Base-by-base conservation (phyloP, 1,140 invertebrate genomes). In the Drosophila mauritiana region DNA sequence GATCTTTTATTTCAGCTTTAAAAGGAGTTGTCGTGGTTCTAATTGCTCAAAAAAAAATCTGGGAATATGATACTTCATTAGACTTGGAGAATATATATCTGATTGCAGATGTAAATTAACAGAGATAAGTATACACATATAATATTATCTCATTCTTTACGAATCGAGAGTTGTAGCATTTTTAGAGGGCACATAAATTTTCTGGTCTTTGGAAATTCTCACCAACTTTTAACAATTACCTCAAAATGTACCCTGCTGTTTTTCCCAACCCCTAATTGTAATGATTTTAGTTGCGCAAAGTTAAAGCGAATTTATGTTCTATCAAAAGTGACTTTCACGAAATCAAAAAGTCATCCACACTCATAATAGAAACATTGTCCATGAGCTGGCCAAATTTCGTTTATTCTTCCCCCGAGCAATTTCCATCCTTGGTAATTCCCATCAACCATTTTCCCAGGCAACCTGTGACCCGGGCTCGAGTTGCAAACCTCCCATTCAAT, bases 401-500 rank as follows among this genome's bases (percentile, higher is more conserved):
- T 51, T 64, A 36, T 42, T 13, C 12, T 45, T 39, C 34, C 54
- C 37, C n/a, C 40, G 36, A 42, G 54, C 56, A 34, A 20, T 37
- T 61, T 17, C 8, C 48, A 51, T 20, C 46, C 20, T 51, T 55
- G 54, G 62, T 34, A 61, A 68, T 74, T 74, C 57, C 62, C 55
- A 70, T 42, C 45, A 49, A 54, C 52, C 15, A 22, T 52, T 84
- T 83, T 73, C 70, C 80, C 81, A 67, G 61, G 39, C 76, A 85
- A 83, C 80, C 80, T 84, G 80, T 82, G 79, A 52, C 59, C 62
- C 12, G 36, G 34, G 27, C 36, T 15, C 45, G 34, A 5, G 17
- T 59, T 12, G 54, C 22, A 45, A 45, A 54, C 75, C 73, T 67
- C 80, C 80, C 73, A 75, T 63, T 49, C 81, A 84, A 84, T 83